Conservation (phyloP, 2,113 vertebrate genomes). For the Aptenodytes forsteri region DNA sequence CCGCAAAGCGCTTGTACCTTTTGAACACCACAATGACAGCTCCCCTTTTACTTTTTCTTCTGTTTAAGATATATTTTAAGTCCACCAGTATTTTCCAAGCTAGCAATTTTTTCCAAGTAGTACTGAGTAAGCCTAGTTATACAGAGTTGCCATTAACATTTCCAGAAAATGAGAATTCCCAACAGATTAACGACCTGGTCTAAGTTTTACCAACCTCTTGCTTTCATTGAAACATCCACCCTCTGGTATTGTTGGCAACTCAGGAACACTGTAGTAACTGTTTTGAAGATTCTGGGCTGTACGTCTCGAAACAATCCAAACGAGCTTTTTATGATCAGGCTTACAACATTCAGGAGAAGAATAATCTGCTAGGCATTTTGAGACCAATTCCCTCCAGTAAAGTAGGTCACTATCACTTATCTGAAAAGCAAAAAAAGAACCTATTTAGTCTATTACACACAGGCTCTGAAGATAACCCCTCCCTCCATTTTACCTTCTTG, state of each 20-base stretch:
- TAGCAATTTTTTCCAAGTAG: not conserved
- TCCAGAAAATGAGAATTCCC: not conserved
- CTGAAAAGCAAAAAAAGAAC: constrained; percentile 62
- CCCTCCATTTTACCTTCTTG: not conserved
- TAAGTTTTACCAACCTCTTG: constrained; percentile 79
- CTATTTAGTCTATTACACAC: not conserved
- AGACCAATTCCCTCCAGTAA: constrained; percentile 90
- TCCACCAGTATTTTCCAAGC: not conserved
- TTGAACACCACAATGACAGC: not conserved
- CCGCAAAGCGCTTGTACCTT: not conserved
- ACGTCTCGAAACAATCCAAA: constrained; percentile 94
- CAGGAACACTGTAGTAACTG: constrained; percentile 89
- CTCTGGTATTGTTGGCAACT: constrained; percentile 94
- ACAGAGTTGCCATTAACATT: not conserved
- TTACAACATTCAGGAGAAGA: constrained; percentile 94
- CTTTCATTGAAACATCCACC: constrained; percentile 83
- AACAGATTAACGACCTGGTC: fast-evolving
- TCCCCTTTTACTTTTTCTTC: too few species aligned
- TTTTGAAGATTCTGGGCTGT: constrained; percentile 93
- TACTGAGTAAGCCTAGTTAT: not conserved
- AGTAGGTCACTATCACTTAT: constrained; percentile 86
- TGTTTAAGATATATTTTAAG: not conserved
- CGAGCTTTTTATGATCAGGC: constrained; percentile 90
- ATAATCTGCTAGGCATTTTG: constrained; percentile 90
- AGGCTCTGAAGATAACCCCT: not conserved